phyloP scores from a whole-genome alignment of 2,888 invertebrate genomes.

The Orthosia cruda region DNA sequence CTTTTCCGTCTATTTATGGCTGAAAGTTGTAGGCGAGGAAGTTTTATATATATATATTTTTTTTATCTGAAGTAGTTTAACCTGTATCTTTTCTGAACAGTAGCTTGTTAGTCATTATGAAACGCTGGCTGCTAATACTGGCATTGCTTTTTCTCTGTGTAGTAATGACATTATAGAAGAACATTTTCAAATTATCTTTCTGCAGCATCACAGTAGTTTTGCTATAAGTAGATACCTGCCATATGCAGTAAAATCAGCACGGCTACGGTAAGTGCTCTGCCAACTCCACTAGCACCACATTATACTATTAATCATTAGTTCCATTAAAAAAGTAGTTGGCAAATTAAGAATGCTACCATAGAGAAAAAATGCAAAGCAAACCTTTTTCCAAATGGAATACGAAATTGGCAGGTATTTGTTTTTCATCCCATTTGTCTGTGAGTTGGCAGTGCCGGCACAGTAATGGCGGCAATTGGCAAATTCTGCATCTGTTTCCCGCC shows the following conservation, averaged over 20 bases:
- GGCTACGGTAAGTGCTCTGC: neutral
- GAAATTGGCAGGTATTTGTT: constrained; percentile 46
- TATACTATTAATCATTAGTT: neutral
- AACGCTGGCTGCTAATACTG: neutral
- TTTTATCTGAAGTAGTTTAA: neutral
- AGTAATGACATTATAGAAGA: too few species aligned
- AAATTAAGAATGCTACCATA: constrained; percentile 20
- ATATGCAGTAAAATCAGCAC: neutral
- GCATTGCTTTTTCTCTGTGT: too few species aligned
- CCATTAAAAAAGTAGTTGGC: neutral
- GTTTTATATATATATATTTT: neutral
- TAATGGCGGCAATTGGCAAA: constrained; percentile 50
- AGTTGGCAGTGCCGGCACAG: constrained; percentile 33
- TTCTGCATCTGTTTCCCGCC: constrained; percentile 41
- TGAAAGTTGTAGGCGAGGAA: neutral
- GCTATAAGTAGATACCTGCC: neutral
- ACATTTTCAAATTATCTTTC: neutral
- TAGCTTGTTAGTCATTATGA: neutral
- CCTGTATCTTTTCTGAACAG: neutral
- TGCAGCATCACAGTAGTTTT: neutral
- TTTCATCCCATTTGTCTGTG: constrained; percentile 50
- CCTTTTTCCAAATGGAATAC: constrained; percentile 26
- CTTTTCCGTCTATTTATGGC: neutral
- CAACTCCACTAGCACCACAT: neutral
- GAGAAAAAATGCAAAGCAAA: constrained; percentile 15